phyloP scores from a whole-genome alignment of 2,888 invertebrate genomes.

The Loripinus fragilis region DNA sequence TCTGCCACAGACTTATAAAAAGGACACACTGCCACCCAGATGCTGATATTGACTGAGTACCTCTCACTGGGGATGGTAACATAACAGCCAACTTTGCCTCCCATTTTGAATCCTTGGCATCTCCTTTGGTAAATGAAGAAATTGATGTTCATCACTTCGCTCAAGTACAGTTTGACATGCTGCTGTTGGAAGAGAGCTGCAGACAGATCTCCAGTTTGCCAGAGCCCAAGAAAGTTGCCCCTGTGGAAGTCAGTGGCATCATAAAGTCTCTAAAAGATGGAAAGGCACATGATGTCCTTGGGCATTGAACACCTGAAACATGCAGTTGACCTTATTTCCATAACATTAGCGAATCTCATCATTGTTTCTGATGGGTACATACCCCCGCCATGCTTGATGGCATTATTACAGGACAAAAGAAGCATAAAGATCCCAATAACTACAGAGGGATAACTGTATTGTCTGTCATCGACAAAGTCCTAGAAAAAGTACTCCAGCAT shows the following conservation, averaged over 20 bases:
- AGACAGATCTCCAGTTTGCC: neutral
- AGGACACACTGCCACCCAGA: too few relatives aligned
- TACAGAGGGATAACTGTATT: neutral
- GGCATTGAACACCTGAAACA: neutral
- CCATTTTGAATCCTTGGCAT: neutral
- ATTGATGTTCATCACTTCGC: neutral
- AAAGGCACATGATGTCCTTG: constrained; percentile 1
- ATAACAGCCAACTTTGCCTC: neutral
- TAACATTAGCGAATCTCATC: neutral
- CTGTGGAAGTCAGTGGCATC: neutral
- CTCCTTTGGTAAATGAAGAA: neutral
- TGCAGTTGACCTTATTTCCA: neutral
- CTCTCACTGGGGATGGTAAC: too few relatives aligned
- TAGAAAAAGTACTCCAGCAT: neutral
- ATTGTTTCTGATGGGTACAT: neutral
- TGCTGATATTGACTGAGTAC: too few relatives aligned
- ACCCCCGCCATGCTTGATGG: neutral
- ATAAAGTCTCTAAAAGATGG: neutral
- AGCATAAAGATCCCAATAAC: neutral
- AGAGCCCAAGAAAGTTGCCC: neutral
- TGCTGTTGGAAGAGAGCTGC: neutral
- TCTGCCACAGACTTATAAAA: too few relatives aligned
- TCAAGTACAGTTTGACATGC: neutral
- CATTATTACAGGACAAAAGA: neutral
- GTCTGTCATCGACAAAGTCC: neutral